Evolutionary conservation across 2,797 vertebrate species (phyloP).

Genomic region (Peromyscus melanophrys): DNA sequence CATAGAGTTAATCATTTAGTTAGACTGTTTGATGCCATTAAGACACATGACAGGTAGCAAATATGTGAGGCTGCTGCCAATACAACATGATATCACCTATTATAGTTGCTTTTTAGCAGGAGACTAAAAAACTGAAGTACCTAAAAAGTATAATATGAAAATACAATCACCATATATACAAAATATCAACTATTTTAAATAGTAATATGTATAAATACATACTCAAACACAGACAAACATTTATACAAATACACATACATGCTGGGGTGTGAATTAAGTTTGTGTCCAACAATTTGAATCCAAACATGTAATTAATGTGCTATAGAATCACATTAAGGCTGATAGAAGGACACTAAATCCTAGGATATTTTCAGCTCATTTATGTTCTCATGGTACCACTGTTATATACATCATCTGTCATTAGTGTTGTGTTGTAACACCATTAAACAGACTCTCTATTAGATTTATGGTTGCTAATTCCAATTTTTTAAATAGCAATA

Average conservation of each 20-base stretch:
- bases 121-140: background rate
- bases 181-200: background rate
- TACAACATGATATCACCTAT: rapidly evolving
- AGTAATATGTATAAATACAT: too few relatives aligned
- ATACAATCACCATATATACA: background rate
- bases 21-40: background rate
- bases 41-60: background rate
- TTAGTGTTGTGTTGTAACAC: background rate
- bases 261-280: background rate
- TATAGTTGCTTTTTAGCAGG: background rate
- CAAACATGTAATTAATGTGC: background rate
- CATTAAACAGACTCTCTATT: background rate
- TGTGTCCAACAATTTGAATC: background rate
- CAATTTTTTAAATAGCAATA: background rate
- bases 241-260: background rate
- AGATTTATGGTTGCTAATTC: background rate
- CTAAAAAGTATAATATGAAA: background rate
- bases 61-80: background rate
- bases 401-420: background rate
- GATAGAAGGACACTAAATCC: background rate
- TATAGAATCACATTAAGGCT: background rate
- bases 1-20: background rate
- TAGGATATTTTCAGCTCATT: background rate
- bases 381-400: background rate
- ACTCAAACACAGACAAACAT: background rate